Evolutionary conservation across 2,113 vertebrate genomes (phyloP).

Genomic region (Lophochroa leadbeateri): DNA sequence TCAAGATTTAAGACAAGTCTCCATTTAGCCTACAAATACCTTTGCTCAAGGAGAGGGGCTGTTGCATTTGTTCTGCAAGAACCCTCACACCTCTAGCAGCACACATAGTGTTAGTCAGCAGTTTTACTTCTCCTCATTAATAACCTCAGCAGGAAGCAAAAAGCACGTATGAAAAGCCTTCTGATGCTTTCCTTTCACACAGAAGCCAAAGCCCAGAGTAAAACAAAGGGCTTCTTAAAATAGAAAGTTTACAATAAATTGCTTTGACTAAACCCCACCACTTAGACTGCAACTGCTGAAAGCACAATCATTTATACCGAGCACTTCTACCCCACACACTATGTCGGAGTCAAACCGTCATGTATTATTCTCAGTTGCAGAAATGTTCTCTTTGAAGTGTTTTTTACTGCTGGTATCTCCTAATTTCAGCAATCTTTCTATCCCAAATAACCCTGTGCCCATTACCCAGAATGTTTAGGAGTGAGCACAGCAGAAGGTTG

Average conservation of each 20-base stretch:
- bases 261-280: not conserved
- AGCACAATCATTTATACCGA: not conserved
- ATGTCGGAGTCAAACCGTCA: not conserved
- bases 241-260: not conserved
- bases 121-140: conserved; percentile 26
- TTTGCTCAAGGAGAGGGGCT: not conserved
- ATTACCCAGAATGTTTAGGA: not conserved
- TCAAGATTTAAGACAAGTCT: not conserved
- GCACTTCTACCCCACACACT: not conserved
- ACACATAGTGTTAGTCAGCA: conserved; percentile 17
- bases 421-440: not conserved
- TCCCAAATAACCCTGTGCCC: not conserved
- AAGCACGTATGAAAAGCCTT: conserved; percentile 1
- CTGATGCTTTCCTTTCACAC: not conserved
- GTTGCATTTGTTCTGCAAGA: not conserved
- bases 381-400: not conserved
- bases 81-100: not conserved
- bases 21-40: not conserved
- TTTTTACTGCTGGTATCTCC: not conserved
- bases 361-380: not conserved
- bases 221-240: conserved; percentile 34
- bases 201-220: conserved; percentile 8
- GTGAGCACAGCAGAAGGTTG: not conserved
- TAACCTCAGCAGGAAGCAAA: conserved; percentile 23
- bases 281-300: not conserved